Evolutionary conservation across 2,113 vertebrate species (phyloP).

Genomic region (Silurus glanis): DNA sequence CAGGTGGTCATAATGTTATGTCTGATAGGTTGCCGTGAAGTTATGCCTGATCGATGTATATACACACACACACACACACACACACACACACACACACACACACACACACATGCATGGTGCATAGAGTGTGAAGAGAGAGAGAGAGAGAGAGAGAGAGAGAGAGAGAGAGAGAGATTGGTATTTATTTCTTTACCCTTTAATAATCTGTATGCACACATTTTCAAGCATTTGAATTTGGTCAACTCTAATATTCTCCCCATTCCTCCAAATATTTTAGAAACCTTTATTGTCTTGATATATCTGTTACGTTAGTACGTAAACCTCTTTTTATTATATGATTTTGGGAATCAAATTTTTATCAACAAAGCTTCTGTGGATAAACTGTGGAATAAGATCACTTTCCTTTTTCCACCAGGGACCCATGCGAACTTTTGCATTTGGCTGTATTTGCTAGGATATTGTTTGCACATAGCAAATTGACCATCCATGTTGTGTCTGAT

Average conservation of each 20-base stretch:
- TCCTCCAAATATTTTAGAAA: neutral
- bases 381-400: neutral
- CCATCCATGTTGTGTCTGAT: constrained; percentile 4
- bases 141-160: too few species aligned
- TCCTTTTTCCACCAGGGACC: neutral
- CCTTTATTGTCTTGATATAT: neutral
- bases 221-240: neutral
- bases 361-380: neutral
- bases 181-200: too few species aligned
- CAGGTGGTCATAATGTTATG: too few species aligned
- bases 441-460: neutral
- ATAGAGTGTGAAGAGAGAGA: too few species aligned
- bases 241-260: neutral
- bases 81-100: too few species aligned
- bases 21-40: too few species aligned
- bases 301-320: neutral
- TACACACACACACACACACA: too few species aligned
- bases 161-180: too few species aligned
- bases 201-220: too few species aligned
- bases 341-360: neutral
- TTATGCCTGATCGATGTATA: too few species aligned
- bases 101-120: too few species aligned
- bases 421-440: neutral
- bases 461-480: neutral
- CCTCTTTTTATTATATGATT: neutral